Percentiles rank a stretch among this genome's conserved stretches.
phyloP scores from a whole-genome alignment of 1,140 invertebrate genomes.

The Wasmannia auropunctata region DNA sequence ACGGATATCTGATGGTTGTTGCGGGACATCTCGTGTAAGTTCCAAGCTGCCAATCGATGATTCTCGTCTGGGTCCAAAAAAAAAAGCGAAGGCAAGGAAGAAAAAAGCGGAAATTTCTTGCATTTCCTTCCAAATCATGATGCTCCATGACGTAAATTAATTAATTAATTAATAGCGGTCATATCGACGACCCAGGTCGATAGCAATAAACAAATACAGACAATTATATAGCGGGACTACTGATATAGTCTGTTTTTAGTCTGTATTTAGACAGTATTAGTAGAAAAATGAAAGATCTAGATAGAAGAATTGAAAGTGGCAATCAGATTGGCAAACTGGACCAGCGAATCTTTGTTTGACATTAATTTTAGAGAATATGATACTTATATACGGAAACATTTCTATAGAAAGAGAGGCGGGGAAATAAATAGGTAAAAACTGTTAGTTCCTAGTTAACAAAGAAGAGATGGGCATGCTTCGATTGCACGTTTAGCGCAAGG shows the following conservation, averaged over 20 bases:
- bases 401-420: conserved; percentile 45
- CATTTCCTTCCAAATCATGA: conserved; percentile 27
- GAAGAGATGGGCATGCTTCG: conserved; percentile 73
- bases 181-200: conserved; percentile 12
- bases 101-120: background rate
- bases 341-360: conserved; percentile 71
- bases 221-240: background rate
- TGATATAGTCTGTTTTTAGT: conserved; percentile 61
- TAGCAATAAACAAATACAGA: conserved; percentile 59
- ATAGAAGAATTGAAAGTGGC: conserved; percentile 62
- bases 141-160: conserved; percentile 51
- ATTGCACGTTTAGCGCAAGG: conserved; percentile 29
- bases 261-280: conserved; percentile 77
- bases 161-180: conserved; percentile 37
- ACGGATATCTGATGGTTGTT: conserved; percentile 17
- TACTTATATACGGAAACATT: conserved; percentile 48
- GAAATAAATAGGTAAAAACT: conserved; percentile 69
- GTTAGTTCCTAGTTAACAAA: conserved; percentile 79
- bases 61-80: conserved; percentile 75
- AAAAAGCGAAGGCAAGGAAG: conserved; percentile 56
- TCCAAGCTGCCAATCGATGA: conserved; percentile 81
- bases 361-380: conserved; percentile 73
- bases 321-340: conserved; percentile 77
- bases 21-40: conserved; percentile 62
- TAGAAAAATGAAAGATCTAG: conserved; percentile 60